Base-by-base conservation (phyloP, 2,797 vertebrate species). In the Onychomys torridus region DNA sequence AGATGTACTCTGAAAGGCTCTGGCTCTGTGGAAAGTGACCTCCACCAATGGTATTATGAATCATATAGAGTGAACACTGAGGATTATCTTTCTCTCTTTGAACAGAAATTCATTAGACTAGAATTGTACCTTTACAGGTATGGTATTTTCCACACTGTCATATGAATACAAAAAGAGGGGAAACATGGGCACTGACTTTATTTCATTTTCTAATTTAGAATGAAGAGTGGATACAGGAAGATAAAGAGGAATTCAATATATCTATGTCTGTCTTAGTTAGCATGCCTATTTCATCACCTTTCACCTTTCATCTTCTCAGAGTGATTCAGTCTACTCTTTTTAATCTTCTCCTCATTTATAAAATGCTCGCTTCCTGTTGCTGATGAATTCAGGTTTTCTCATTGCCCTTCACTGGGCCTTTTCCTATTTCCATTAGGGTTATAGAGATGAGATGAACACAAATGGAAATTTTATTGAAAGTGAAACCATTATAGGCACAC, bases 281-380 rank as follows among this genome's bases (percentile, higher is more conserved):
- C 11, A 27, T n/a, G 21, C 21, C 43, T 87, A 9, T 91, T 82
- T 92, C 92, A 95, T 82, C 76, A 94, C 61, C 32, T 67, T 95
- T 92, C 86, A 57, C n/a, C 76, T 67, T 94, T 90, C 12, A 10
- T 91, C 59, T 96, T 61, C 34, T 88, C 65, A 25, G 65, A 81
- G 67, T 23, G 95, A 92, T 93, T 94, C 92, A 65, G 32, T 55
- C 73, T 37, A 14, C 27, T 76, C 40, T 90, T 91, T 96, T 95
- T 93, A 93, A 96, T 95, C 78, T 95, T 79, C 6, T n/a, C 6
- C 32, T 94, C n/a, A 87, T 89, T 83, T 93, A 32, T 69, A 95
- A 40, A 85, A 40, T 9, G 3, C 17, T 94, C 19, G 65, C 63
- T 6, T n/a, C 49, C 34, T 61, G 43, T 43, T 61, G 25, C 9